phyloP scores from a whole-genome alignment of 2,888 invertebrate species.

The Eugnorisma glareosa region DNA sequence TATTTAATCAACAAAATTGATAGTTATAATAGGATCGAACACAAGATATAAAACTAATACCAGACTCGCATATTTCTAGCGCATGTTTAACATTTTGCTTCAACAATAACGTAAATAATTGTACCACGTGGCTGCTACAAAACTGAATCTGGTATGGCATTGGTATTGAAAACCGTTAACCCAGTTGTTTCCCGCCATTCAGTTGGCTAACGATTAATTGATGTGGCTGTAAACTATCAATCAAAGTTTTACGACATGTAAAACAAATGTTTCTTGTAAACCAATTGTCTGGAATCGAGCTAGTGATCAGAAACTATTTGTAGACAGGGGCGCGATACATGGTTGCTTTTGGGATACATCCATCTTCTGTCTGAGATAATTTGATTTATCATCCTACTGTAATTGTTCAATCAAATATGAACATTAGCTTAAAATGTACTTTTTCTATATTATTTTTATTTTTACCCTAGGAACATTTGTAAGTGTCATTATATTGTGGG shows the following conservation, averaged over 20 bases:
- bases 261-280: slow-evolving; percentile 84
- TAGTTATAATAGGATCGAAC: slow-evolving; percentile 13
- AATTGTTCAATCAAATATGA: too few species aligned
- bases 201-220: slow-evolving; percentile 82
- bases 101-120: slow-evolving; percentile 71
- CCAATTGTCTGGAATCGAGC: slow-evolving; percentile 82
- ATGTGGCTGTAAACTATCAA: slow-evolving; percentile 87
- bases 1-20: slow-evolving; percentile 12
- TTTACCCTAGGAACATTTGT: too few species aligned
- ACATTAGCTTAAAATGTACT: too few species aligned
- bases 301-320: slow-evolving; percentile 74
- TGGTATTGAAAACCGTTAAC: slow-evolving; percentile 86
- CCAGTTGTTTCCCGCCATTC: slow-evolving; percentile 78
- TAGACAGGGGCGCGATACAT: slow-evolving; percentile 54
- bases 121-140: slow-evolving; percentile 63
- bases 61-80: slow-evolving; percentile 38
- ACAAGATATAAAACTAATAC: slow-evolving; percentile 26
- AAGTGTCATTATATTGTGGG: too few species aligned
- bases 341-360: background rate
- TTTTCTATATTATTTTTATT: too few species aligned
- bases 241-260: slow-evolving; percentile 87
- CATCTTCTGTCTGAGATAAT: background rate
- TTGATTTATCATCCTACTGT: too few species aligned
- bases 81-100: slow-evolving; percentile 57
- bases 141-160: slow-evolving; percentile 65